Base-by-base conservation (phyloP, 2,113 vertebrate species). In the Alouatta palliata region DNA sequence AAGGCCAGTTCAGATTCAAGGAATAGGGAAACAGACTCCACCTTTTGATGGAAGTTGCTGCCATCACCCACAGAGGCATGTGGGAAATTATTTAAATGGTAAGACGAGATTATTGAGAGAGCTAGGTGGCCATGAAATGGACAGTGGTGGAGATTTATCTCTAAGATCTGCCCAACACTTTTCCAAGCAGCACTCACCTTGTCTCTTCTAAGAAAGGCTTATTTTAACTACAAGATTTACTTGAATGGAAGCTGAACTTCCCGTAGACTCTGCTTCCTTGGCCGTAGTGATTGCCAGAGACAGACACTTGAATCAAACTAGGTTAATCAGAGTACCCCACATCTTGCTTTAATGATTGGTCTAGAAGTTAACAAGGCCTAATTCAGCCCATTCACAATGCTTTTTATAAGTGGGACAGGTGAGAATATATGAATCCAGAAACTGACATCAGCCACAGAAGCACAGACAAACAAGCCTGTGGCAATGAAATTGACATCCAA, bases 1-100 rank as follows among this genome's bases (percentile, higher is more conserved):
- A 86, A 83, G 47, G 17, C 52, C 61, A 84, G 35, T 52, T 12
- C 2, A 20, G 13, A 10, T 47, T 37, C 43, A 93, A 88, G 76
- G 8, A 23, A 10, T 25, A 6, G 56, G 45, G 16, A 85, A 91
- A 95, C 32, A 80, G 47, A 75, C 4, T 76, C 32, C 10, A 83
- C 32, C 75, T 66, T 13, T 81, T 61, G 43, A 49, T 71, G 49
- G n/a, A 93, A 93, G 8, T 82, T 84, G 49, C 30, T 66, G 35
- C 52, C 68, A 13, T 84, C 61, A 66, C 79, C 21, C 79, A 84
- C 5, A 84, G n/a, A 93, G 14, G 52, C 11, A 77, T 40, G 64
- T 90, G 30, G 68, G 8, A 86, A 90, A 89, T 91, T 93, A 88
- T 73, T 71, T 84, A 93, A 89, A 84, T 88, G 81, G 40, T 23